Evolutionary conservation across 2,113 vertebrate genomes (phyloP).

Genomic region (Channa maculata): DNA sequence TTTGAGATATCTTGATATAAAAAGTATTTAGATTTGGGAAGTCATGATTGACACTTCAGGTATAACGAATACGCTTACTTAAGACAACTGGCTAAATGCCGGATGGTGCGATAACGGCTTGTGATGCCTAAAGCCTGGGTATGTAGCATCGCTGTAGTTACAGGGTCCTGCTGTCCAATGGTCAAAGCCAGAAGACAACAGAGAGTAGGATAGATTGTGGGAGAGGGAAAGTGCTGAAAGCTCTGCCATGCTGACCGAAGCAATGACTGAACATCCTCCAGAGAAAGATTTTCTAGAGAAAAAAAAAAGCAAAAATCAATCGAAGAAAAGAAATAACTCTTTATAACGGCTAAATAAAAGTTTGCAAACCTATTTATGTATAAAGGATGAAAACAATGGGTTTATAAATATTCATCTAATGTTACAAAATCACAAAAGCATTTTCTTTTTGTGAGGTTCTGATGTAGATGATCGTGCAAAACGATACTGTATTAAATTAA

Average conservation of each 20-base stretch:
- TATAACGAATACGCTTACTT: constrained; percentile 75
- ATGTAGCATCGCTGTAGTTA: constrained; percentile 87
- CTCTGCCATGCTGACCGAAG: constrained; percentile 83
- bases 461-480: not conserved
- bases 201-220: constrained; percentile 82
- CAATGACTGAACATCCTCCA: constrained; percentile 79
- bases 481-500: not conserved
- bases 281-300: constrained; percentile 77
- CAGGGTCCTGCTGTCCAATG: constrained; percentile 78
- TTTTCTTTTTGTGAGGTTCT: not conserved
- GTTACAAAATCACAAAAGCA: too few relatives aligned
- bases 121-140: constrained; percentile 87
- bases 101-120: constrained; percentile 87
- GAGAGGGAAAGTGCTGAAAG: constrained; percentile 87
- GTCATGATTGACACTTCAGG: not conserved
- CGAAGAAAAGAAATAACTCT: not conserved
- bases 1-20: not conserved
- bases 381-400: too few relatives aligned
- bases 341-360: too few relatives aligned
- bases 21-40: not conserved
- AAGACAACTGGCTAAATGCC: constrained; percentile 83
- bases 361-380: too few relatives aligned
- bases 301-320: not conserved
- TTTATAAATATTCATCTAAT: too few relatives aligned
- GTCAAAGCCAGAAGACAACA: constrained; percentile 87